Percentiles rank a stretch among this genome's conserved stretches.
Evolutionary conservation across 1,140 invertebrate genomes (phyloP).

Genomic region (Pararge aegeria): DNA sequence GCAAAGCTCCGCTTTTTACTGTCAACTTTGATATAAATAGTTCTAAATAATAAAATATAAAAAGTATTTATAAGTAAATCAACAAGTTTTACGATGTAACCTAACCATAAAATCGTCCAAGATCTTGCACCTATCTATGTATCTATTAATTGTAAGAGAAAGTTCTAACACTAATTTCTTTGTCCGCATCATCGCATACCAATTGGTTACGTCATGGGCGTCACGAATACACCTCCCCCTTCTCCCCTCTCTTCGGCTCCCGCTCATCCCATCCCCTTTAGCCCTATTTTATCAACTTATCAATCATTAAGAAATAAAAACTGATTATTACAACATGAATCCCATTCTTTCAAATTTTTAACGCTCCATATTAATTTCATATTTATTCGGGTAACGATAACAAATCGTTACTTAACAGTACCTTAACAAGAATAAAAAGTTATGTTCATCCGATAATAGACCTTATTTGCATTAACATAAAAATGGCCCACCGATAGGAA

Average conservation of each 20-base stretch:
- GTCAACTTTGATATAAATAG: no score
- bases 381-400: neutral
- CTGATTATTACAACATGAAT: slow-evolving; percentile 36
- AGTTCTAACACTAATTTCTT: slow-evolving; percentile 49
- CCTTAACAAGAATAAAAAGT: neutral
- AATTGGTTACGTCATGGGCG: slow-evolving; percentile 61
- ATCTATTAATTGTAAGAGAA: slow-evolving; percentile 31
- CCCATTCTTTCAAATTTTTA: slow-evolving; percentile 12
- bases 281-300: slow-evolving; percentile 52
- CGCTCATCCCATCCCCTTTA: slow-evolving; percentile 23
- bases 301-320: no score
- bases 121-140: slow-evolving; percentile 2
- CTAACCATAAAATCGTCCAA: slow-evolving; percentile 6
- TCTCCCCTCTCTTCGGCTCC: slow-evolving; percentile 23
- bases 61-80: no score
- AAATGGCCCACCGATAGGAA: neutral
- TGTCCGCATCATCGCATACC: slow-evolving; percentile 54
- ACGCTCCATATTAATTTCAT: neutral
- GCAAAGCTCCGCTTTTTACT: no score
- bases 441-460: slow-evolving; percentile 11
- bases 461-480: slow-evolving; percentile 8
- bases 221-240: slow-evolving; percentile 32
- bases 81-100: no score
- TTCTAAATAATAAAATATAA: no score
- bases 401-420: neutral